A percentile compares a stretch with the other conserved stretches of the same genome.
phyloP scores from a whole-genome alignment of 2,797 vertebrate species.

The Geotria australis region DNA sequence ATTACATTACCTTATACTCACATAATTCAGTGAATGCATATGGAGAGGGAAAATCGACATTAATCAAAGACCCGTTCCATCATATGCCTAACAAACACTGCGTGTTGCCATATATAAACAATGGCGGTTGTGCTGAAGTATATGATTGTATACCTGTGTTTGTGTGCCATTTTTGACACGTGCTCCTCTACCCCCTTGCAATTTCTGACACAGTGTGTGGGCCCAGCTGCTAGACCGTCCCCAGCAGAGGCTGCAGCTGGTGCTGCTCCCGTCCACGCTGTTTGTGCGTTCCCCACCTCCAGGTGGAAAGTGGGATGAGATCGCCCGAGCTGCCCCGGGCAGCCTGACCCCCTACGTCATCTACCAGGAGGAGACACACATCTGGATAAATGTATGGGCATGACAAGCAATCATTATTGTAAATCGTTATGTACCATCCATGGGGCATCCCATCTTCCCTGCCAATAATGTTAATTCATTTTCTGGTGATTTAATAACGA shows the following conservation, averaged over 20 bases:
- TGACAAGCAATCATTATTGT: neutral
- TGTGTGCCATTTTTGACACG: too few relatives aligned
- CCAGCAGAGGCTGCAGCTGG: constrained; percentile 58
- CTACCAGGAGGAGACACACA: constrained; percentile 64
- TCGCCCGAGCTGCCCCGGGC: constrained; percentile 20
- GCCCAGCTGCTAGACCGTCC: constrained; percentile 70
- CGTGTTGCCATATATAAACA: too few relatives aligned
- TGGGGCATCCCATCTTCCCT: neutral
- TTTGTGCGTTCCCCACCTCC: constrained; percentile 21
- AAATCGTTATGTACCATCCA: neutral
- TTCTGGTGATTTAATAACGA: neutral
- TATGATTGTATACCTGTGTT: too few relatives aligned
- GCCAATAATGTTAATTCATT: neutral
- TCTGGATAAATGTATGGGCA: constrained; percentile 45
- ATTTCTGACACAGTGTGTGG: constrained; percentile 31
- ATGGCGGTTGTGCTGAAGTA: too few relatives aligned
- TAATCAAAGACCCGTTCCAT: too few relatives aligned
- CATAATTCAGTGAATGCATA: too few relatives aligned
- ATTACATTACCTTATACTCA: too few relatives aligned
- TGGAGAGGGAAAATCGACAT: too few relatives aligned
- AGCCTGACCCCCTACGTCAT: constrained; percentile 45
- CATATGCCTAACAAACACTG: too few relatives aligned
- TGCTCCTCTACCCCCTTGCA: too few relatives aligned
- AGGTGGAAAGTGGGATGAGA: constrained; percentile 6
- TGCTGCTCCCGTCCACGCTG: constrained; percentile 46